Evolutionary conservation across 1,140 invertebrate species (phyloP), one percentile per base, ranked within the genome.

Genomic region (Xylocopa sonorina): DNA sequence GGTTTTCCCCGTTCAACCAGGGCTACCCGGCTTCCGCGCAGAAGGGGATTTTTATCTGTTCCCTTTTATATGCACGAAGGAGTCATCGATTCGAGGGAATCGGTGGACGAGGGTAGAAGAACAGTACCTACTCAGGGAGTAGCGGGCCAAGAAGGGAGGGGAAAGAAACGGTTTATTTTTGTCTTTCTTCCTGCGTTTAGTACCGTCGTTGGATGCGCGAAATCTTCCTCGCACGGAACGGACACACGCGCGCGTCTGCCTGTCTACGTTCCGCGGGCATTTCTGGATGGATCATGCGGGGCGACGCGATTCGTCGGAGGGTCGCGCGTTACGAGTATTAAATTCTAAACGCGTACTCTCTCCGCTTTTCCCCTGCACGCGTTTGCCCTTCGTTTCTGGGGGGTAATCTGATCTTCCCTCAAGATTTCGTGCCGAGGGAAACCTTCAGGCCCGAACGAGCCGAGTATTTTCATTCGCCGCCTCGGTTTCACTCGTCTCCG

Each of bases 21-120:
- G 60, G 63, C 74, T 84, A n/a, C n/a, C 76, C 73, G 55, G 62
- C 81, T 80, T 81, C 78, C 77, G 62, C 80, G 64, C 57, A 7
- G n/a, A 68, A 78, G 62, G 76, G 64, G 57, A 63, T 62, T 76
- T 80, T 77, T 80, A 81, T 85, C 67, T 69, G 72, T 63, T 84
- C 55, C 48, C 73, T 80, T 38, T 60, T 60, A 24, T 81, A 68
- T 63, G 27, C 53, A 24, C 63, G 55, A 38, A 57, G 29, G 50
- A 83, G 76, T 80, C 69, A 83, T 80, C 57, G 76, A 79, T 79
- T 84, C 64, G 29, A 55, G 29, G 43, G 38, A 48, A 60, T 51
- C 34, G 50, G 41, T 57, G 24, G 63, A 53, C 38, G 43, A 51
- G 57, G 63, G 63, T 58, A 69, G 67, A 67, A 64, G 29, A 51